Percentiles rank a stretch among this genome's conserved stretches.
These are phyloP conservation scores for Camponotus floridanus DNA, from an alignment of 1,140 invertebrate genomes.

Conservation along the genomic window DNA sequence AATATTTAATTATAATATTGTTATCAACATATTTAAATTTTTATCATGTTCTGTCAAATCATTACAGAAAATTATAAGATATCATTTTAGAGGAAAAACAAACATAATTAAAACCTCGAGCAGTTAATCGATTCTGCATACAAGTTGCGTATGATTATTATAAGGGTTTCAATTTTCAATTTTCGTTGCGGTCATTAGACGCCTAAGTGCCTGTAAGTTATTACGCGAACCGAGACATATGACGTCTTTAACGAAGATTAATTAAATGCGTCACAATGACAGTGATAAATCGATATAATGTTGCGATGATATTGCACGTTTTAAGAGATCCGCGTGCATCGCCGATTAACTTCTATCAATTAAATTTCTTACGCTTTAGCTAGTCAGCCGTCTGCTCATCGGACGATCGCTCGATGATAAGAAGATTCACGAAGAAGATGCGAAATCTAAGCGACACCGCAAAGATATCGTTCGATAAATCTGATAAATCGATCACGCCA, in stretches of 20 bases:
- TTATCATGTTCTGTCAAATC: neutral
- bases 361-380: conserved; percentile 37
- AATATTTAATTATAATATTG: conserved; percentile 11
- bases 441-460: conserved; percentile 33
- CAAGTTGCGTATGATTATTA: neutral
- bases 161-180: conserved; percentile 45
- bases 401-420: neutral
- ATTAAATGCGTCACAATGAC: conserved; percentile 55
- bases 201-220: conserved; percentile 50
- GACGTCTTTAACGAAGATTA: conserved; percentile 61
- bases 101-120: conserved; percentile 18
- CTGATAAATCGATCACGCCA: conserved; percentile 58
- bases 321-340: conserved; percentile 35
- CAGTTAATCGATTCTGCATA: conserved; percentile 38
- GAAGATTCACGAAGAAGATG: neutral
- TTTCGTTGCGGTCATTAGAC: conserved; percentile 41
- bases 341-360: conserved; percentile 50
- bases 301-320: conserved; percentile 56
- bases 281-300: conserved; percentile 61
- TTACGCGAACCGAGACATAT: conserved; percentile 25
- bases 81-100: neutral
- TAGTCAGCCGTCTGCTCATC: neutral
- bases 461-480: conserved; percentile 61
- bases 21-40: neutral
- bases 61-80: conserved; percentile 25